Base-by-base conservation (phyloP, 2,888 invertebrate species). In the Pandemis heparana region DNA sequence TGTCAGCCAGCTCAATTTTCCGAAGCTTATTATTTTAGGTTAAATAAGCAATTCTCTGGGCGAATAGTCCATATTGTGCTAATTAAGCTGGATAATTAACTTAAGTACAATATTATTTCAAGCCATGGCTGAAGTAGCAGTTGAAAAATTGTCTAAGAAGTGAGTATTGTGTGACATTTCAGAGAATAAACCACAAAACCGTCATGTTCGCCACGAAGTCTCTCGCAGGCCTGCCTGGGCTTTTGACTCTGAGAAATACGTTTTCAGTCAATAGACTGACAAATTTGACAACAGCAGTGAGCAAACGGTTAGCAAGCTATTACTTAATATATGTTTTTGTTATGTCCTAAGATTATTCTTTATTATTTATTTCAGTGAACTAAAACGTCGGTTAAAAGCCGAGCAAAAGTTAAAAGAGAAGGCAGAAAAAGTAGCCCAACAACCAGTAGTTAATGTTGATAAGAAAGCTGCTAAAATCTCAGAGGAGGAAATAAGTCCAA, bases 371-470 rank as follows among this genome's bases (percentile, higher is more conserved):
- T 82, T 39, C 90, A 99, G 99, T 96, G 99, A 99, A 93, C 95
- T 98, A 80, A 99, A 99, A 94, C 95, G 99, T 75, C 96, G 98
- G 12, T 87, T 97, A 73, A 99, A 99, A 92, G 97, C 97, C 9
- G 98, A 99, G 85, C 97, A 99, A 89, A 99, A 99, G 87, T 96
- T 97, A 12, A 97, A 98, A 87, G 98, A 99, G 83, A 98, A 99
- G 86, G 95, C 96, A 0, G 97, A 97, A 82, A 98, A 98, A 84
- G 95, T 94, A 10, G 95, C 95, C 10, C 95, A 95, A 78, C 92
- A 89, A 67, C 90, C 92, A 10, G 89, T 87, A 56, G 82, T 85
- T 56, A 83, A 85, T n/a, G 83, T 83, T n/a, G 89, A 89, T 0
- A 91, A 92, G 66, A 88, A 92, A 73, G 80, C 87, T 23, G 79